Percentiles rank a stretch among this genome's conserved stretches.
Evolutionary conservation across 1,140 invertebrate species (phyloP).

Genomic region (Hypothenemus hampei): DNA sequence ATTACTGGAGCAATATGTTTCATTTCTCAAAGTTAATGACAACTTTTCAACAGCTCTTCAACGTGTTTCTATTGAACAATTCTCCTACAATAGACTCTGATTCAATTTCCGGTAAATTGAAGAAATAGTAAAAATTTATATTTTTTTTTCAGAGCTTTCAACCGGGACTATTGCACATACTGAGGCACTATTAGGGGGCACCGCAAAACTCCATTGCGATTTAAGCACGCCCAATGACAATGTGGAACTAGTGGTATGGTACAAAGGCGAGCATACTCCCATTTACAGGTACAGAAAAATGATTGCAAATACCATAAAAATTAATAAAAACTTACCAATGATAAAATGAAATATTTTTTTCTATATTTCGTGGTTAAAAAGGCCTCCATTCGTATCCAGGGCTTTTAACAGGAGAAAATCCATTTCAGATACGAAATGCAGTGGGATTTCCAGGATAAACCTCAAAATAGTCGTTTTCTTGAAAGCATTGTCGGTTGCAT

Average conservation of each 20-base stretch:
- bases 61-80: no score
- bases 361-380: no score
- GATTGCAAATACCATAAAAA: no score
- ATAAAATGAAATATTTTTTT: no score
- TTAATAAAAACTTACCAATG: no score
- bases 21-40: no score
- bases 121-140: no score
- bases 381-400: no score
- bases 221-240: slow-evolving; percentile 54
- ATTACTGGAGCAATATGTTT: no score
- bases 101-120: no score
- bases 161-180: slow-evolving; percentile 34
- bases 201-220: slow-evolving; percentile 60
- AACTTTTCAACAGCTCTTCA: no score
- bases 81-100: no score
- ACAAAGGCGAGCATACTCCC: slow-evolving; percentile 57
- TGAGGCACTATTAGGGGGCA: slow-evolving; percentile 56
- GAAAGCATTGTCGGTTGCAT: slow-evolving; percentile 19
- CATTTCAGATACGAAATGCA: slow-evolving; percentile 4
- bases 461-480: slow-evolving; percentile 10
- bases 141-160: slow-evolving; percentile 52
- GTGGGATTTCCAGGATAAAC: slow-evolving; percentile 4
- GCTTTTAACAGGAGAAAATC: slow-evolving; percentile 2
- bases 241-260: slow-evolving; percentile 63
- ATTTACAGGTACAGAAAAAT: slow-evolving; percentile 68